Percentiles rank a stretch among this genome's conserved stretches.
phyloP scores from a whole-genome alignment of 2,113 vertebrate genomes.

The Cathartes aura region DNA sequence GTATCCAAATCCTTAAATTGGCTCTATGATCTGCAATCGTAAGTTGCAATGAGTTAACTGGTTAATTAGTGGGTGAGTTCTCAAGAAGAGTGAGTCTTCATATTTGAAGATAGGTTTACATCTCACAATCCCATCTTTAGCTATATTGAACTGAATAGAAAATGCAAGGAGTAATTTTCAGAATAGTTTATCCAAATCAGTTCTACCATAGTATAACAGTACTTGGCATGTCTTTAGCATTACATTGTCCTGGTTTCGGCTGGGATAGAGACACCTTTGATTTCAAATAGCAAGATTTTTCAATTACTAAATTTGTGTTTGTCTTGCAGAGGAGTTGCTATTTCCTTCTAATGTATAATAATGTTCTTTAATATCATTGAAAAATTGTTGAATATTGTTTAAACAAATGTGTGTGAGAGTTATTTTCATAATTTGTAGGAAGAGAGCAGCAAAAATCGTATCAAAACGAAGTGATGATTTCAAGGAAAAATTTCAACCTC shows the following conservation, averaged over 20 bases:
- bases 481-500: constrained; percentile 77
- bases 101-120: not conserved
- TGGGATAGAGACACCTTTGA: not conserved
- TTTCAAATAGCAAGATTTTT: not conserved
- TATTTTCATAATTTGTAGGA: constrained; percentile 70
- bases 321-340: not conserved
- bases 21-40: constrained; percentile 79
- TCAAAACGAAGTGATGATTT: constrained; percentile 81
- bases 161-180: not conserved
- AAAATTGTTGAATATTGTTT: not conserved
- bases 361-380: not conserved
- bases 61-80: not conserved
- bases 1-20: constrained; percentile 76
- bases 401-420: not conserved
- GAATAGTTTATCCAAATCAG: not conserved
- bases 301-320: not conserved
- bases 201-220: not conserved
- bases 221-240: not conserved
- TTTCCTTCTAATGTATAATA: not conserved
- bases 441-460: constrained; percentile 73
- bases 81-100: not conserved
- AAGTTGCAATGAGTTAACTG: constrained; percentile 44
- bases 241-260: not conserved
- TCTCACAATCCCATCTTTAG: not conserved
- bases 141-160: not conserved